A percentile compares a stretch with the other conserved stretches of the same genome.
phyloP scores from a whole-genome alignment of 2,888 invertebrate genomes.

The Amiota minor region DNA sequence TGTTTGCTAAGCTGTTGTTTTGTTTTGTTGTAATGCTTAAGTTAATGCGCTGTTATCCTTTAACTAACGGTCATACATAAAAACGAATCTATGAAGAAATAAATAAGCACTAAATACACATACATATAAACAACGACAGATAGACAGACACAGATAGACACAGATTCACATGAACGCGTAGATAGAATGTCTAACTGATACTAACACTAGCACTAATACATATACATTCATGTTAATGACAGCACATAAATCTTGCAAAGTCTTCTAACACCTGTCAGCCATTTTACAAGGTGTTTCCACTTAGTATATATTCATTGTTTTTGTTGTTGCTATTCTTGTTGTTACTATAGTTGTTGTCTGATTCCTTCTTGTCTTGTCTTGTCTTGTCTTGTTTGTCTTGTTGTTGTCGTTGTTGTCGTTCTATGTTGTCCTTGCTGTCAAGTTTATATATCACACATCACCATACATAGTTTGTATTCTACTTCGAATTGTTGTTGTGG shows the following conservation, averaged over 20 bases:
- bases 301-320: constrained; percentile 53
- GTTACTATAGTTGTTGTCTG: constrained; percentile 25
- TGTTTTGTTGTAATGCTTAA: constrained; percentile 60
- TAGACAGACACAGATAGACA: constrained; percentile 28
- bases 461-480: not conserved
- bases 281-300: constrained; percentile 66
- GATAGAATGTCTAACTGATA: constrained; percentile 40
- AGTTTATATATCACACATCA: constrained; percentile 20
- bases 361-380: constrained; percentile 3
- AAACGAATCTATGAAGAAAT: constrained; percentile 27
- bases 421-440: constrained; percentile 17
- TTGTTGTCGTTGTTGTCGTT: not conserved
- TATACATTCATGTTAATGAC: constrained; percentile 67
- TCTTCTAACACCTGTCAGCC: constrained; percentile 66
- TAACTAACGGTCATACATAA: constrained; percentile 50
- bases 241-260: constrained; percentile 67
- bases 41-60: constrained; percentile 67
- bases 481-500: not conserved
- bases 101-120: constrained; percentile 26
- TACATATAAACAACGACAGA: constrained; percentile 13
- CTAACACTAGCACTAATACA: constrained; percentile 48
- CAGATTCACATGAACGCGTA: not conserved
- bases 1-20: constrained; percentile 43
- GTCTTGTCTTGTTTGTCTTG: not conserved
- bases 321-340: constrained; percentile 31